A percentile compares a stretch with the other conserved stretches of the same genome.
These are phyloP conservation scores for Scaptomyza montana DNA, from an alignment of 1,140 invertebrate species.

Conservation along the genomic window DNA sequence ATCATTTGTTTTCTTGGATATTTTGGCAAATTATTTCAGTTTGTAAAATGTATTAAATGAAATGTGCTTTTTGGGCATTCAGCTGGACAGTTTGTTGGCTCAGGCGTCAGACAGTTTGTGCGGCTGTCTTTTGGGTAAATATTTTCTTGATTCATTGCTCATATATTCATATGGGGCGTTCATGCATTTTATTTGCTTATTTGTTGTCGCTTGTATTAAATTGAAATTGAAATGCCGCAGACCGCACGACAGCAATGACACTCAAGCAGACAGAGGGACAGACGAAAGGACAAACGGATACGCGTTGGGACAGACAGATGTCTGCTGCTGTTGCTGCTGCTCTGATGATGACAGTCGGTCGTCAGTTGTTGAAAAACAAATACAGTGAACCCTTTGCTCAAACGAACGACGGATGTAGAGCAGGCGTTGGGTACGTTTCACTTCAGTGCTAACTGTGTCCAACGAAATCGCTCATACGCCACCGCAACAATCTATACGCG, in stretches of 20 bases:
- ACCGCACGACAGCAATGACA: constrained; percentile 56
- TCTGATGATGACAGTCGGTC: constrained; percentile 54
- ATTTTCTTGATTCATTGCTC: constrained; percentile 19
- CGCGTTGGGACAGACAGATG: constrained; percentile 15
- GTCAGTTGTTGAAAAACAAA: constrained; percentile 33
- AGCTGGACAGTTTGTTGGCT: constrained; percentile 1
- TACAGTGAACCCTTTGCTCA: constrained; percentile 42
- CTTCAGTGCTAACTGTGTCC: constrained; percentile 4
- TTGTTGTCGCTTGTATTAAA: constrained; percentile 71
- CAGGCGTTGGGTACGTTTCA: background rate
- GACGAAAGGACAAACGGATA: constrained; percentile 11
- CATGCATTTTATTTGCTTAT: constrained; percentile 72
- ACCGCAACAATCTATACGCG: constrained; percentile 48
- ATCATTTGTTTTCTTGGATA: too few relatives aligned
- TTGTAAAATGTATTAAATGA: background rate
- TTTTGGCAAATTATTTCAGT: too few relatives aligned
- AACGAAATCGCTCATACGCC: constrained; percentile 51
- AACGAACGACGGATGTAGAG: background rate
- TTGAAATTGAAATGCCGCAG: constrained; percentile 79
- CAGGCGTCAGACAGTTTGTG: background rate
- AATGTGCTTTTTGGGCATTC: background rate
- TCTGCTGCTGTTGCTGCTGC: constrained; percentile 40
- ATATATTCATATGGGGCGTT: constrained; percentile 50
- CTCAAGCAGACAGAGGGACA: constrained; percentile 32
- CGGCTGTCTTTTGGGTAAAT: background rate